Conservation (phyloP, 1,140 invertebrate species). For the Pachyrhynchus sulphureomaculatus region DNA sequence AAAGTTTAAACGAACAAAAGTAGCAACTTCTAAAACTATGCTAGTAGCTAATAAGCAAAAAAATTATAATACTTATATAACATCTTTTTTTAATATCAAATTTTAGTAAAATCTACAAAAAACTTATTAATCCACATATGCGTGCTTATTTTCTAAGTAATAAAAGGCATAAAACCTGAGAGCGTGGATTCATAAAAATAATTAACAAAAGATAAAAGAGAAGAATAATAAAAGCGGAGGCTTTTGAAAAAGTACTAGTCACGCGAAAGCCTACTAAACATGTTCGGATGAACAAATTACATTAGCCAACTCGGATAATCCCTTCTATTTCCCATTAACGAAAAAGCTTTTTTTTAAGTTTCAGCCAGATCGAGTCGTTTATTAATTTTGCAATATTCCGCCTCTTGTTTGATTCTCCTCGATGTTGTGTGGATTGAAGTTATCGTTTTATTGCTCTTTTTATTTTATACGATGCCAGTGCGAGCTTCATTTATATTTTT, state of each 20-base stretch:
- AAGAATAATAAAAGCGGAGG: conserved; percentile 44
- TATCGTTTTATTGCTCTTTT: conserved; percentile 26
- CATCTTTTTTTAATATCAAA: too few species aligned
- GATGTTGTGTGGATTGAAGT: conserved; percentile 19
- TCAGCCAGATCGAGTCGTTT: not conserved
- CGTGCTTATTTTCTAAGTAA: too few species aligned
- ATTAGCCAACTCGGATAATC: conserved; percentile 46
- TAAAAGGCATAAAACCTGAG: too few species aligned
- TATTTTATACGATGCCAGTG: conserved; percentile 20
- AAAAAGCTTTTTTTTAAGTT: not conserved
- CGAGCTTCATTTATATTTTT: conserved; percentile 14
- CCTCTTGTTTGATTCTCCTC: conserved; percentile 17
- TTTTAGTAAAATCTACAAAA: too few species aligned
- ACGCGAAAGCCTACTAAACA: conserved; percentile 49
- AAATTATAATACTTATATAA: too few species aligned
- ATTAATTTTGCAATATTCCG: conserved; percentile 18
- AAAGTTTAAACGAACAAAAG: too few species aligned
- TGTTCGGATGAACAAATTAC: conserved; percentile 50
- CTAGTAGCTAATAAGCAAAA: too few species aligned
- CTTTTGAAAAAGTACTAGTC: conserved; percentile 46
- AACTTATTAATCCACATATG: too few species aligned
- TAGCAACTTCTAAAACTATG: too few species aligned
- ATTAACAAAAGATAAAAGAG: conserved; percentile 47
- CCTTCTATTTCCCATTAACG: conserved; percentile 49
- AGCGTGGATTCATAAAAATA: conserved; percentile 43